Evolutionary conservation across 2,888 invertebrate genomes (phyloP), one percentile per base, ranked within the genome.

Genomic region (Unio pictorum): DNA sequence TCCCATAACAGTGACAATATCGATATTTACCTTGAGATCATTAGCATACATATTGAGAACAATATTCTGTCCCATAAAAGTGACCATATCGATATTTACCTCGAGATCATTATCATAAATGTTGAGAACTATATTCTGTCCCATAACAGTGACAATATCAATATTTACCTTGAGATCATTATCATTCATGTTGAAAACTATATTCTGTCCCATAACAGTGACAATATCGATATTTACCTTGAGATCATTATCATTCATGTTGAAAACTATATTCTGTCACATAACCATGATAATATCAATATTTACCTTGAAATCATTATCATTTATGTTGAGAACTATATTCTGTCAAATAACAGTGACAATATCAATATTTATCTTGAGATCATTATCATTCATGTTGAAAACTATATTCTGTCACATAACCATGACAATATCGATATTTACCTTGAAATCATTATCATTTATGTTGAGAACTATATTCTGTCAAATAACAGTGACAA

Each of bases 371-470:
- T 96, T 96, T 34, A 99, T 99, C 60, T 95, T 94, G 91, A 96
- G 99, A n/a, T 98, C 98, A 91, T 99, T 96, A 86, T 98, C 98
- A 88, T 99, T 96, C 98, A 99, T 99, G 90, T 99, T 99, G 64
- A 99, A 92, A 81, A 99, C 97, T 65, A 99, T 92, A 91, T 99
- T 99, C 91, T 99, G 99, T 57, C 99, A 99, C 99, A 99, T 99
- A 3, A 99, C 99, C 75, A 99, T 30, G 30, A 28, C 1, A 45
- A 26, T 60, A 26, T 30, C 8, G 6, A n/a, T 57, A 85, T 96
- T 96, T 34, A 99, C 99, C 60, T 95, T 94, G 91, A 96, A 99
- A n/a, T 98, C 98, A 91, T 99, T 96, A 86, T 98, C 98, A 88
- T 99, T 96, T 98, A 99, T 99, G 90, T 99, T 99, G 64, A 99